Base-by-base conservation (phyloP, 2,797 vertebrate genomes). In the Antennarius maculatus region DNA sequence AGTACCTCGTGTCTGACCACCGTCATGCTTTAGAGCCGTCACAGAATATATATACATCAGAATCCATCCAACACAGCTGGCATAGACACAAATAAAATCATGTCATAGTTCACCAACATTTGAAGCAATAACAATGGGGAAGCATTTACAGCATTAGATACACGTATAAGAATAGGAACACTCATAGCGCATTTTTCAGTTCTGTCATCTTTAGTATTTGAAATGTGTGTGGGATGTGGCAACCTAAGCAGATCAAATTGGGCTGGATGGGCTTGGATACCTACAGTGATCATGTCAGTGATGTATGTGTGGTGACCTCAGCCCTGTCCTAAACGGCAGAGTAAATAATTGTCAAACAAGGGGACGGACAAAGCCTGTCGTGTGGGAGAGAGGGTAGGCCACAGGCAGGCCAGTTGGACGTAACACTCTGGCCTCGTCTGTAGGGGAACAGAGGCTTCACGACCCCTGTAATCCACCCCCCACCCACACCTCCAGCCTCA, bases 281-380 rank as follows among this genome's bases (percentile, higher is more conserved):
- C 78, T 29, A 53, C 74, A 84, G 79, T 81, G 72, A 86, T 82
- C 34, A 23, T 89, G 88, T 88, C 88, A 87, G 77, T 84, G 90
- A 91, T 91, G 82, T 55, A 70, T 86, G 86, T 67, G 55, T 14
- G 67, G 73, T 91, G 87, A 92, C 90, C 87, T 88, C 83, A 60
- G 64, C 88, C 82, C 54, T 11, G 69, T 79, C 82, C 89, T 64
- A 77, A 82, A 80, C 71, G 66, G 86, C 87, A 86, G 80, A 94
- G 93, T 93, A 93, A 95, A 95, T 92, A 89, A 92, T 91, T 93
- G 92, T 93, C 88, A 90, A 94, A 93, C 88, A 92, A 90, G 89
- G 68, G 54, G 46, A 61, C 17, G 71, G 86, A 93, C 92, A 94
- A 94, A 91, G 92, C 90, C 79, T 43, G 78, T 85, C 66, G 85